Evolutionary conservation across 2,113 vertebrate species (phyloP).

Genomic region (Platanista minor): DNA sequence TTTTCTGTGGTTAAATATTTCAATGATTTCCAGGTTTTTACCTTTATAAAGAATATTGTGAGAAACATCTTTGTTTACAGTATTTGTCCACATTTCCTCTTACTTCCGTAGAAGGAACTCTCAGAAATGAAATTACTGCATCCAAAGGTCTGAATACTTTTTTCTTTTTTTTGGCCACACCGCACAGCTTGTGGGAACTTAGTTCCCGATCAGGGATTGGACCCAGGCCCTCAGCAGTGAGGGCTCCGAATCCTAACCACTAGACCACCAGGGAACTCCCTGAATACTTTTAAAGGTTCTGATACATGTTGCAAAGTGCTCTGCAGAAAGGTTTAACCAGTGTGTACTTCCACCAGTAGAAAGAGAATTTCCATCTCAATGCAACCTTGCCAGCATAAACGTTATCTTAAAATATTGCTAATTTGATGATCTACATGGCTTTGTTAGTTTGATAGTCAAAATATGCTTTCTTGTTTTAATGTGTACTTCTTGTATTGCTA

Average conservation of each 20-base stretch:
- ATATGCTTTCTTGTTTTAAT: neutral
- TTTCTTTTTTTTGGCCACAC: too few relatives aligned
- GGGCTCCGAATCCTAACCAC: too few relatives aligned
- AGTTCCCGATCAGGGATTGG: too few relatives aligned
- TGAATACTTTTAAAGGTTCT: neutral
- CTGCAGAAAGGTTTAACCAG: neutral
- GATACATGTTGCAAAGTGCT: neutral
- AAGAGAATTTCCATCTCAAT: neutral
- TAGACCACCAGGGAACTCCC: too few relatives aligned
- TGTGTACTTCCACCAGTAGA: neutral
- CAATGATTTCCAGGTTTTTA: neutral
- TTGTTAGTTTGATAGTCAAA: constrained; percentile 14
- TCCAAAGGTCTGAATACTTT: neutral
- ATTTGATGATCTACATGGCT: neutral
- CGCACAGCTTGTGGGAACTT: too few relatives aligned
- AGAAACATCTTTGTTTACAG: neutral
- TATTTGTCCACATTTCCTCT: neutral
- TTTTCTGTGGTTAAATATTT: neutral
- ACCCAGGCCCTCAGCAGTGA: too few relatives aligned
- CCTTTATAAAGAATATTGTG: neutral
- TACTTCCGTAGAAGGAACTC: neutral
- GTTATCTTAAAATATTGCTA: neutral
- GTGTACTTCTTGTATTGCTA: neutral
- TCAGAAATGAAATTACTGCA: neutral
- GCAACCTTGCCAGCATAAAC: neutral